These are phyloP conservation scores for Paracyclopina nana DNA, from an alignment of 1,140 invertebrate genomes.

Conservation along the genomic window DNA sequence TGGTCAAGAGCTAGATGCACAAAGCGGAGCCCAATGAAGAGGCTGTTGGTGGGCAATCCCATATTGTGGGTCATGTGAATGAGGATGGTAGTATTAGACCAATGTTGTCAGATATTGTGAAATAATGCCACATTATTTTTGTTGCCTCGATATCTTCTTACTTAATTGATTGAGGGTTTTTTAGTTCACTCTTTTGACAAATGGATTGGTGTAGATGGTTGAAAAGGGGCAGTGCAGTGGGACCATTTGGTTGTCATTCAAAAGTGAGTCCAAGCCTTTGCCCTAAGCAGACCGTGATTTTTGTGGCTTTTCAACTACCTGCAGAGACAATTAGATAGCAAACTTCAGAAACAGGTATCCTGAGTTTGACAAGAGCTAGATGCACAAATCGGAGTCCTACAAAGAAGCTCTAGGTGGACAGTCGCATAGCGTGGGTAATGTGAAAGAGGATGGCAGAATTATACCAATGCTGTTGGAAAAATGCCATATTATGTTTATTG, in stretches of 20 bases:
- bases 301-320: constrained; percentile 15
- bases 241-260: constrained; percentile 20
- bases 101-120: too few species aligned
- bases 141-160: too few species aligned
- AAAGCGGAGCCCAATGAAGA: background rate
- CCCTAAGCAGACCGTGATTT: constrained; percentile 19
- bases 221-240: constrained; percentile 19
- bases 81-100: constrained; percentile 8
- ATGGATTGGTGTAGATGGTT: constrained; percentile 20
- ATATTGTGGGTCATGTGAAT: constrained; percentile 13
- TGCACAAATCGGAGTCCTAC: background rate
- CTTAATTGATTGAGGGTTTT: too few species aligned
- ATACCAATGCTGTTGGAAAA: too few species aligned
- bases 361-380: background rate
- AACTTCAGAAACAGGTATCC: background rate
- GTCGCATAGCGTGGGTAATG: constrained; percentile 7
- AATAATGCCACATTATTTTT: too few species aligned
- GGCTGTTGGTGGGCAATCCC: background rate
- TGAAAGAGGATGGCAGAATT: constrained; percentile 10
- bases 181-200: constrained; percentile 22
- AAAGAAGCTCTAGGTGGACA: background rate
- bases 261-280: too few species aligned
- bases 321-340: background rate
- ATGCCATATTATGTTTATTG: too few species aligned
- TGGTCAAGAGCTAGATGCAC: background rate